Percentiles rank a stretch among this genome's conserved stretches.
Evolutionary conservation across 2,888 invertebrate species (phyloP).

Genomic region (Andrena haemorrhoa): DNA sequence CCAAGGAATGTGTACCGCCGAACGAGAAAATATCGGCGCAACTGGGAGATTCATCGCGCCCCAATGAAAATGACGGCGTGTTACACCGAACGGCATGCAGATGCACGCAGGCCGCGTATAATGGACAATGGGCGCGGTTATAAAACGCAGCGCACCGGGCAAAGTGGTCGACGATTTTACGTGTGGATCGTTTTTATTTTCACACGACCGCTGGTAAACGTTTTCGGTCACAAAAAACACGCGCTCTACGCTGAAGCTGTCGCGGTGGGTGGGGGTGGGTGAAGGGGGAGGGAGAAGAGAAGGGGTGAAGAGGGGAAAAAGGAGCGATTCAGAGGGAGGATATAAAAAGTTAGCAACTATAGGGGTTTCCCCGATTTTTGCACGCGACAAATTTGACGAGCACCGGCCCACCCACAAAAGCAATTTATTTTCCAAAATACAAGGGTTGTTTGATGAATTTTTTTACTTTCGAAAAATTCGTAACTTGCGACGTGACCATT

Average conservation of each 20-base stretch:
- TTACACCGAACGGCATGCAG: neutral
- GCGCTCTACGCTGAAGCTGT: too few species aligned
- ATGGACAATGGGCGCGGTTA: neutral
- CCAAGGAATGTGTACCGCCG: neutral
- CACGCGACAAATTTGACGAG: neutral
- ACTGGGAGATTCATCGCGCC: neutral
- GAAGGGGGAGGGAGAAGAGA: too few species aligned
- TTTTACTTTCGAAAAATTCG: too few species aligned
- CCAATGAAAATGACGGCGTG: neutral
- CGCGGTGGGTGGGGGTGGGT: too few species aligned
- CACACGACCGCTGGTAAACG: constrained; percentile 15
- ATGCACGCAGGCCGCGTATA: constrained; percentile 12
- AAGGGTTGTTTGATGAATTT: too few species aligned
- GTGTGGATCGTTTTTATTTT: constrained; percentile 30
- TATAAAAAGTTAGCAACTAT: neutral
- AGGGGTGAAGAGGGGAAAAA: too few species aligned
- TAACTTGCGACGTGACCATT: too few species aligned
- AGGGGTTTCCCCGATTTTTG: neutral
- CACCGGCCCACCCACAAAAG: too few species aligned
- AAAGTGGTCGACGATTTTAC: constrained; percentile 19
- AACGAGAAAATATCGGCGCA: neutral
- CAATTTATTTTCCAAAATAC: neutral
- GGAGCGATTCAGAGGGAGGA: too few species aligned
- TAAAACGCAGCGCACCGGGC: constrained; percentile 19
- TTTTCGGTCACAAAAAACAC: neutral